Conservation (phyloP, 2,797 vertebrate species). For the Enteromius thamalakanensis region DNA sequence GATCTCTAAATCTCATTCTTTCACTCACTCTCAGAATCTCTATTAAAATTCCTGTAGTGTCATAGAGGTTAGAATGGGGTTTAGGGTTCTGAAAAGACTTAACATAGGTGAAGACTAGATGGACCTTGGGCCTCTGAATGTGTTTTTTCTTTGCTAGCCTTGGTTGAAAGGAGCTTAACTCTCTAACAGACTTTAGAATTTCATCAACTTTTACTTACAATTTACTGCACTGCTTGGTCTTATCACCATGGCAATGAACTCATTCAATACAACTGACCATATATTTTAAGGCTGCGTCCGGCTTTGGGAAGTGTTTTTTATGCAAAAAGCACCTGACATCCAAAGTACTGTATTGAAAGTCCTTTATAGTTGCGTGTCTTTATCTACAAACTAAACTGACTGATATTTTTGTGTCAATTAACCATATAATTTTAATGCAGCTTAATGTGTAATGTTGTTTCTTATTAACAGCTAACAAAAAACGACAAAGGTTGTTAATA, state of each 20-base stretch:
- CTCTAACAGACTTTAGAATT: conserved; percentile 64
- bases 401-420: neutral
- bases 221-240: conserved; percentile 59
- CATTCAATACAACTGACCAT: conserved; percentile 3
- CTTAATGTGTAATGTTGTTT: conserved; percentile 10
- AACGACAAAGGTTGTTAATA: neutral
- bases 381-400: neutral
- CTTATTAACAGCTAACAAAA: neutral
- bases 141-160: conserved; percentile 64
- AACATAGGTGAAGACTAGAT: conserved; percentile 62
- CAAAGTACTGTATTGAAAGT: neutral
- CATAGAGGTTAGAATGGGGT: conserved; percentile 47
- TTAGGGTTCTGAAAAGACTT: conserved; percentile 54
- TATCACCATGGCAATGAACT: conserved; percentile 53
- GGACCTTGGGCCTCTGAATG: conserved; percentile 57
- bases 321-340: neutral
- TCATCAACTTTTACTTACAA: conserved; percentile 71
- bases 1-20: conserved; percentile 67
- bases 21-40: conserved; percentile 60
- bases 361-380: neutral
- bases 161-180: conserved; percentile 66
- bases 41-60: conserved; percentile 67
- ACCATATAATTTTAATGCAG: neutral
- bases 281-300: neutral
- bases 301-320: neutral